phyloP scores from a whole-genome alignment of 2,888 invertebrate genomes.

The Drosophila testacea region DNA sequence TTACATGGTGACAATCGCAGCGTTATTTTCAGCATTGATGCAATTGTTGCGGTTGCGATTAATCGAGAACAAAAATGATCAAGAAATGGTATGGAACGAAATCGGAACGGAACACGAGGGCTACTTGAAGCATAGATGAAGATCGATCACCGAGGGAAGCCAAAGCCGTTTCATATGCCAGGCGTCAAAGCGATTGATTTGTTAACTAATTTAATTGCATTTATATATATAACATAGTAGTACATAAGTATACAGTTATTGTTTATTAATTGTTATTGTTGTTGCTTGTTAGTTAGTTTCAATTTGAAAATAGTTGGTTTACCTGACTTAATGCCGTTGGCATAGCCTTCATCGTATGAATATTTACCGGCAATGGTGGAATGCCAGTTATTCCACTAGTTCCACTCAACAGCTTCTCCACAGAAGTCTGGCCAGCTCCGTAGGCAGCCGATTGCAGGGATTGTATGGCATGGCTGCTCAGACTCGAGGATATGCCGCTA shows the following conservation, averaged over 20 bases:
- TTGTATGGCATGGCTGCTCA: constrained; percentile 89
- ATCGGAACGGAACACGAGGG: constrained; percentile 32
- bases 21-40: constrained; percentile 13
- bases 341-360: constrained; percentile 85
- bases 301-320: constrained; percentile 82
- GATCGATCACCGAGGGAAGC: constrained; percentile 43
- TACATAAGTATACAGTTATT: constrained; percentile 4
- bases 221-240: neutral
- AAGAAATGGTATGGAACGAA: constrained; percentile 27
- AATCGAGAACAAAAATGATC: constrained; percentile 25
- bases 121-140: constrained; percentile 44
- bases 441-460: constrained; percentile 86
- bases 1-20: constrained; percentile 49
- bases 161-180: constrained; percentile 52
- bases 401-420: constrained; percentile 86
- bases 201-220: constrained; percentile 40
- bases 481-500: constrained; percentile 88
- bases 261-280: constrained; percentile 42
- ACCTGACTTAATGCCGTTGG: constrained; percentile 85
- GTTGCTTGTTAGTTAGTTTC: constrained; percentile 70
- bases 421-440: constrained; percentile 83
- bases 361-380: constrained; percentile 85
- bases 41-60: constrained; percentile 32
- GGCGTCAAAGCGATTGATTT: constrained; percentile 45
- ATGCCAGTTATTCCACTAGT: constrained; percentile 84